Conservation (phyloP, 2,113 vertebrate species). For the Sterna hirundo region DNA sequence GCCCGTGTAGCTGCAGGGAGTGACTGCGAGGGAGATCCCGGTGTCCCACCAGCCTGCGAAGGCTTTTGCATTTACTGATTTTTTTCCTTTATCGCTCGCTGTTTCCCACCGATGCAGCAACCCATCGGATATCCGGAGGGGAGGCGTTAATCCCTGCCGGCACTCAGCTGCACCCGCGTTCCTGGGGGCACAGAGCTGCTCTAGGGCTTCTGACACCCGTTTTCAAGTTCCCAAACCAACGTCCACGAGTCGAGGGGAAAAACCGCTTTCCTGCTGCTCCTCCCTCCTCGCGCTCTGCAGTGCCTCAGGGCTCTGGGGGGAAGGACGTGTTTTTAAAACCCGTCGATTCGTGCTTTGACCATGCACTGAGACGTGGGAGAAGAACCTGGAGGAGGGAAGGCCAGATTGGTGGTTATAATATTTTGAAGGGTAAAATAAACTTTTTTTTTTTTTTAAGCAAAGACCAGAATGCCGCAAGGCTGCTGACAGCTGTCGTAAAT, state of each 20-base stretch:
- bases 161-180: background rate
- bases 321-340: background rate
- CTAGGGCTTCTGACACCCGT: background rate
- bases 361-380: background rate
- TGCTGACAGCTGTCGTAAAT: constrained; percentile 10
- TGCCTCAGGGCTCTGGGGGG: background rate
- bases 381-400: background rate
- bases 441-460: background rate
- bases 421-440: background rate
- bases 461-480: background rate
- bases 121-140: background rate
- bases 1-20: background rate
- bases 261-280: background rate
- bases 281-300: background rate
- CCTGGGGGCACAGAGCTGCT: background rate
- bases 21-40: background rate
- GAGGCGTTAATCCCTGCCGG: background rate
- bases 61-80: background rate
- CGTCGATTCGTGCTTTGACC: background rate
- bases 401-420: background rate
- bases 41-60: background rate
- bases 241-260: background rate
- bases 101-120: background rate
- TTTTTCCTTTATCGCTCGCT: background rate
- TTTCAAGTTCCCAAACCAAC: background rate